Conservation (phyloP, 2,888 invertebrate genomes). For the Cordilura impudica region DNA sequence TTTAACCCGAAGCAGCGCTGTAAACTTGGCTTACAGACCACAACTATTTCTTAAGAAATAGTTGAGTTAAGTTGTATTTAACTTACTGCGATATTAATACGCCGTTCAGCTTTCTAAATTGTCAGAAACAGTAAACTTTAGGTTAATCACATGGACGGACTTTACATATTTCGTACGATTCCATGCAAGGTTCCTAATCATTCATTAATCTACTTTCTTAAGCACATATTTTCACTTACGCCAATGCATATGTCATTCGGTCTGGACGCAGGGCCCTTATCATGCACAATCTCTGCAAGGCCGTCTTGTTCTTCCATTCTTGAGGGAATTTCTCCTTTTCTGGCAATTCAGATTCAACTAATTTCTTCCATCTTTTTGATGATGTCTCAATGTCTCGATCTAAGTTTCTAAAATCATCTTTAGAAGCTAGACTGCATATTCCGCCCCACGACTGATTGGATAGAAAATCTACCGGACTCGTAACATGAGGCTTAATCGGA, state of each 20-base stretch:
- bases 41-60: no score
- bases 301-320: slow-evolving; percentile 98
- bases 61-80: no score
- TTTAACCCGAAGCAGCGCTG: no score
- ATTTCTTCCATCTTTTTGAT: slow-evolving; percentile 98
- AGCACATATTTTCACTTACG: slow-evolving; percentile 80
- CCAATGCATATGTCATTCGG: slow-evolving; percentile 96
- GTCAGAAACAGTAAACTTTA: no score
- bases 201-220: no score
- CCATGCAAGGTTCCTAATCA: no score
- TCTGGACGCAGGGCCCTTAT: slow-evolving; percentile 95
- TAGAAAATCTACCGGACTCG: slow-evolving; percentile 96
- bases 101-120: no score
- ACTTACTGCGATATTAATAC: no score
- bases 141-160: no score
- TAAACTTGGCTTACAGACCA: no score
- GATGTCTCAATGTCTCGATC: slow-evolving; percentile 97
- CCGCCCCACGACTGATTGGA: slow-evolving; percentile 96
- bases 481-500: slow-evolving; percentile 94
- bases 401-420: slow-evolving; percentile 94
- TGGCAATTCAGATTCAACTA: slow-evolving; percentile 95
- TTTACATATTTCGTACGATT: no score
- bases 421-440: slow-evolving; percentile 91
- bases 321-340: slow-evolving; percentile 98
- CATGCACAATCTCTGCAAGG: slow-evolving; percentile 96